These are phyloP conservation scores for Drosophila ercepeae DNA, from an alignment of 1,140 invertebrate genomes.

Conservation along the genomic window DNA sequence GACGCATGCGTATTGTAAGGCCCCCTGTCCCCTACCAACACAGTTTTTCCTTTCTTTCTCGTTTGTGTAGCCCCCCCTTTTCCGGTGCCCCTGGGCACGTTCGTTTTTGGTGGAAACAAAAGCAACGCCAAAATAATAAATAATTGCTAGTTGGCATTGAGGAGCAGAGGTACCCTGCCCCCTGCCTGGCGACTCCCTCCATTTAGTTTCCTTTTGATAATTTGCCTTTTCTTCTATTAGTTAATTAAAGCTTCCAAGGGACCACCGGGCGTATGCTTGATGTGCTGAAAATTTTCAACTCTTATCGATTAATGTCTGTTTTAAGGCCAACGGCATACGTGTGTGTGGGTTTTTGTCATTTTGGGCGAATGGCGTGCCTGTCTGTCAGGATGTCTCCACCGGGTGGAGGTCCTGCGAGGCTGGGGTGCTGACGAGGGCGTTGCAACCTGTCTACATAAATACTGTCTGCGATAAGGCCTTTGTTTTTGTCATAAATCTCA, in stretches of 20 bases:
- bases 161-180: conserved; percentile 42
- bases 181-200: not conserved
- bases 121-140: conserved; percentile 79
- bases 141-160: conserved; percentile 80
- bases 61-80: conserved; percentile 35
- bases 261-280: conserved; percentile 62
- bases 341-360: conserved; percentile 64
- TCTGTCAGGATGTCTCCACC: conserved; percentile 47
- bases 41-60: conserved; percentile 46
- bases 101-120: conserved; percentile 64
- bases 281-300: conserved; percentile 47
- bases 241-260: conserved; percentile 65
- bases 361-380: conserved; percentile 63
- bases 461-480: conserved; percentile 83
- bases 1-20: conserved; percentile 70
- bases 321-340: conserved; percentile 45
- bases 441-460: conserved; percentile 83
- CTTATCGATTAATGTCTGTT: conserved; percentile 59
- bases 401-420: no score
- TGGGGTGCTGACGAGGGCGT: not conserved
- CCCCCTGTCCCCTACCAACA: conserved; percentile 3
- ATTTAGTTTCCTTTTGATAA: conserved; percentile 36
- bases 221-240: conserved; percentile 42
- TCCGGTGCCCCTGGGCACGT: conserved; percentile 29
- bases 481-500: conserved; percentile 84